phyloP scores from a whole-genome alignment of 2,888 invertebrate species.

The Erpobdella octoculata region DNA sequence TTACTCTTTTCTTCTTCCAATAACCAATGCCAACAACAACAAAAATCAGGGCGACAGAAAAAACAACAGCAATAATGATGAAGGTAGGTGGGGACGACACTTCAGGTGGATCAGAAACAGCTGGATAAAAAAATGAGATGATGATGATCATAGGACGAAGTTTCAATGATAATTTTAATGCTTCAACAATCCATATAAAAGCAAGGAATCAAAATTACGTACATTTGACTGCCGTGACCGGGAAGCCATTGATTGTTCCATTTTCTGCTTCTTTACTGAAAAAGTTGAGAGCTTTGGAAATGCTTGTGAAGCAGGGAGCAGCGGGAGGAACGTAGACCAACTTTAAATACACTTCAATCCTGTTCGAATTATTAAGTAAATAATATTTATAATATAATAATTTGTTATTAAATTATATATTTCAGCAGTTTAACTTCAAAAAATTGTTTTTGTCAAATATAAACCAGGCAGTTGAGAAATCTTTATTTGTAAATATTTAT shows the following conservation, averaged over 20 bases:
- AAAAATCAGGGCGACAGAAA: conserved; percentile 58
- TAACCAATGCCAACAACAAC: conserved; percentile 70
- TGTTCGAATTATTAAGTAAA: no score
- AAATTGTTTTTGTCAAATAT: no score
- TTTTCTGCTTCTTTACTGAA: not conserved
- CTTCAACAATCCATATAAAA: no score
- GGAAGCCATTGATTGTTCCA: not conserved
- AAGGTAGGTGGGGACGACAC: not conserved
- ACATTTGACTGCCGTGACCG: not conserved
- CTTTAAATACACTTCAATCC: conserved; percentile 12
- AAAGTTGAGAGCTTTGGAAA: not conserved
- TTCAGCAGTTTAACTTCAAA: no score
- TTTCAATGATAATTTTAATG: no score
- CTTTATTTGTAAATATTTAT: no score
- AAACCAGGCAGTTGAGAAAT: no score
- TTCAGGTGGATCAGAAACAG: not conserved
- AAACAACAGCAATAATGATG: conserved; percentile 11
- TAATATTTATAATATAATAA: no score
- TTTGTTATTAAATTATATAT: no score
- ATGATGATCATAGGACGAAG: no score
- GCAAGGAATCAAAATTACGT: not conserved
- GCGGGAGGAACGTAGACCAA: not conserved
- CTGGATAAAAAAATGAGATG: no score
- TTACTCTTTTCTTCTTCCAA: conserved; percentile 68
- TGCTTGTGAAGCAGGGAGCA: not conserved